Evolutionary conservation across 1,140 invertebrate species (phyloP), one percentile per base, ranked within the genome.

Genomic region (Anastrepha obliqua): DNA sequence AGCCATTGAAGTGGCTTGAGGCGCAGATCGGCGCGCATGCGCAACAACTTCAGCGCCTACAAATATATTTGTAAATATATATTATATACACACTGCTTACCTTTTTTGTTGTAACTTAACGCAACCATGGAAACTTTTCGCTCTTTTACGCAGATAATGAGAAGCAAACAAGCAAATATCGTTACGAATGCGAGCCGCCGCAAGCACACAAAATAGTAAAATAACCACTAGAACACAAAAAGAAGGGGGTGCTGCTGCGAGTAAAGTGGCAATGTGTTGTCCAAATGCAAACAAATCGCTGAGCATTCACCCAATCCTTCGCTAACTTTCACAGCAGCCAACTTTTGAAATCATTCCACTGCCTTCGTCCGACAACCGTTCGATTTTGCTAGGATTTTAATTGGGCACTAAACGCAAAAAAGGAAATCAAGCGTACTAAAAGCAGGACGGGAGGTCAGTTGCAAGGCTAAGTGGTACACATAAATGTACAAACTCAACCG

Each of bases 351-450:
- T 6, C 74, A 81, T 51, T 81, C 55, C 55, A 20, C 44, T 55
- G 51, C 51, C 2, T 55, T 11, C 11, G 11, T 8, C 51, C 20
- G n/a, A 55, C 6, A 2, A 29, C 51, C 47, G 47, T 81, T 81
- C 74, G 74, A 81, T 81, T 29, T 81, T 81, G 74, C 55, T 81
- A 47, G 47, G 74, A 81, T 81, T 81, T 81, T 81, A 81, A 55
- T 81, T 81, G 74, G 74, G 29, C 74, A 81, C 44, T 81, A 81
- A 81, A 81, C 44, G 42, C 74, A 81, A 81, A 81, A 81, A 81
- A 81, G 74, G 74, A 81, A 81, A 55, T 81, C 74, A 81, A 81
- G 20, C 74, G 55, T 55, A 20, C 47, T 47, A 20, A 42, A 20
- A 42, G 17, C 17, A 42, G 47, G 47, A 11, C 9, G 47, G 3